Evolutionary conservation across 2,888 invertebrate species (phyloP), one percentile per base, ranked within the genome.

Genomic region (Synergus laeviventris): DNA sequence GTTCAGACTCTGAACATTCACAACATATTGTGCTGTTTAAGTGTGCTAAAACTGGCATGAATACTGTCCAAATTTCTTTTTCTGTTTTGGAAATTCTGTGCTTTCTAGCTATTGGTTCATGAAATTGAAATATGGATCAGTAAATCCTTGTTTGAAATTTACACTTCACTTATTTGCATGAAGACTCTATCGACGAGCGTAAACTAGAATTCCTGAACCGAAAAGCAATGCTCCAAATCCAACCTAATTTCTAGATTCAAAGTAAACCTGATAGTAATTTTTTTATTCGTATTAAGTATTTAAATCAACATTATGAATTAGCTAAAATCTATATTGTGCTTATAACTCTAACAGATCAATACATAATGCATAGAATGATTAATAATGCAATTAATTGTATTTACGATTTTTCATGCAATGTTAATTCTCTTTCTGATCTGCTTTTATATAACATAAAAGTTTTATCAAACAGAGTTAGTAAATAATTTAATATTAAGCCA

Each of bases 121-220:
- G 49, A 70, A 70, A 70, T 70, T 70, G 66, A 70, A 66, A 70
- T 70, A 31, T 49, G 66, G 45, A 31, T 24, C 49, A 70, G 49
- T 49, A 70, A 70, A n/a, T n/a, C 31, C 31, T 70, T 70, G 31
- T 70, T 70, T 49, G 11, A 24, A 70, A 70, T 45, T 70, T 24
- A 24, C 45, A 70, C 45, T 49, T 49, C 49, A 70, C 66, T 49
- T 70, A 24, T n/a, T 70, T 70, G 31, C 49, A n/a, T n/a, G n/a
- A 62, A 39, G n/a, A 38, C 66, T 45, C 21, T 42, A 42, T 66
- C 45, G 42, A 66, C 24, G 66, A 45, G 49, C 16, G n/a, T 24
- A 49, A 12, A 11, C n/a, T 31, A 70, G 66, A 70, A 70, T 70
- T 70, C 31, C 45, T 70, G 16, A 49, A 70, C 31, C 1, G 31